phyloP scores from a whole-genome alignment of 2,113 vertebrate genomes.

The Paraplagusia blochii region DNA sequence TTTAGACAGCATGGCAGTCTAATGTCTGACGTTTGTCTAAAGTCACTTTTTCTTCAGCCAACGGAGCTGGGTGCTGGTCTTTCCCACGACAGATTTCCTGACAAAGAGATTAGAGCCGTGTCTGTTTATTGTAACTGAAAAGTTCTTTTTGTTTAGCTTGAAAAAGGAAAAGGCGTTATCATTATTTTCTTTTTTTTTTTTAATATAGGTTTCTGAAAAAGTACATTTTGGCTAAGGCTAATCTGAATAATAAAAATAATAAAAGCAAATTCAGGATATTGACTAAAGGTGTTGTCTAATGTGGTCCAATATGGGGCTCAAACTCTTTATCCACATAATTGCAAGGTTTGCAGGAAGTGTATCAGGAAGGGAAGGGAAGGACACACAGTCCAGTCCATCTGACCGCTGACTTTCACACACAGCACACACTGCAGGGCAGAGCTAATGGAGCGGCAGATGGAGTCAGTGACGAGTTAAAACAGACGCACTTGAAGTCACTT shows the following conservation, averaged over 20 bases:
- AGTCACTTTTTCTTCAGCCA: conserved; percentile 25
- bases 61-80: conserved; percentile 1
- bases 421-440: conserved; percentile 5
- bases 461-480: conserved; percentile 20
- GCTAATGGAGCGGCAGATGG: conserved; percentile 26
- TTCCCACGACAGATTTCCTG: conserved; percentile 35
- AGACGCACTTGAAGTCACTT: background rate
- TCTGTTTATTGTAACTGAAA: background rate
- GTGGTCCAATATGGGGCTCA: conserved; percentile 35
- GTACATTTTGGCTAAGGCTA: no score
- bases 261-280: no score
- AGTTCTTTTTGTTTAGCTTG: background rate
- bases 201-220: conserved; percentile 10
- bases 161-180: no score
- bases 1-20: conserved; percentile 72
- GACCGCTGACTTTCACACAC: conserved; percentile 51
- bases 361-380: no score
- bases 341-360: no score
- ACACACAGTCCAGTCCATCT: conserved; percentile 4
- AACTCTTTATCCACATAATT: conserved; percentile 43
- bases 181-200: conserved; percentile 9
- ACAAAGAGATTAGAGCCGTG: background rate
- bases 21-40: conserved; percentile 53
- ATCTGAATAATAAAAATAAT: no score
- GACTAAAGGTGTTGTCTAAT: no score